These are phyloP conservation scores for Drosophila jambulina DNA, from an alignment of 1,140 invertebrate species.

Conservation along the genomic window DNA sequence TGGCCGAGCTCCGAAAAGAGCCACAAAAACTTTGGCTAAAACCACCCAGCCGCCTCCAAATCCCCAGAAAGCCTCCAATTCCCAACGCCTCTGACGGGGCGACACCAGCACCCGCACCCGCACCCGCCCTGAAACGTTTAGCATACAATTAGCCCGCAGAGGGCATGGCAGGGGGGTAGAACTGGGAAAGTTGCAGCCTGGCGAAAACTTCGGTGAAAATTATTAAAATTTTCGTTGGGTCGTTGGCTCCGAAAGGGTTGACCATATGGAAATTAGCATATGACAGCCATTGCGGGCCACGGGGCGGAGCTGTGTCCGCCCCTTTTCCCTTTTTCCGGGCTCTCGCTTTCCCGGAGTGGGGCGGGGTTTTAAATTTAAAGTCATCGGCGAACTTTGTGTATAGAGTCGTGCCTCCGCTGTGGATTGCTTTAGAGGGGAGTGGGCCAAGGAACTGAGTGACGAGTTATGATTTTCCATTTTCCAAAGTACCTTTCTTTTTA, in stretches of 20 bases:
- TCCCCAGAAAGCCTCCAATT: constrained; percentile 41
- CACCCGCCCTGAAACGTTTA: constrained; percentile 67
- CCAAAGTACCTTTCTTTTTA: constrained; percentile 38
- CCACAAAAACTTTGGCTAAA: constrained; percentile 68
- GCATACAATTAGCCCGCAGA: constrained; percentile 79
- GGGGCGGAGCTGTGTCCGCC: background rate
- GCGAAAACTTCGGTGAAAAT: constrained; percentile 78
- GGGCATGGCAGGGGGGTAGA: constrained; percentile 27
- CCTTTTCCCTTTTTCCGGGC: background rate
- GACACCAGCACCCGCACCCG: constrained; percentile 9
- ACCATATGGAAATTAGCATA: constrained; percentile 84
- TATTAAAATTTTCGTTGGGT: constrained; percentile 79
- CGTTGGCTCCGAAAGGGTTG: constrained; percentile 71
- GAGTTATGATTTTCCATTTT: constrained; percentile 78
- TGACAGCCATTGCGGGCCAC: constrained; percentile 59
- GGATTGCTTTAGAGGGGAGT: constrained; percentile 12
- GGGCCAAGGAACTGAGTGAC: constrained; percentile 38
- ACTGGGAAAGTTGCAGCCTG: constrained; percentile 51
- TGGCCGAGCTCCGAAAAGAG: constrained; percentile 56
- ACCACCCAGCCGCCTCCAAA: constrained; percentile 39
- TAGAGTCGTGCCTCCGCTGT: constrained; percentile 56
- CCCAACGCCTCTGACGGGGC: constrained; percentile 23
- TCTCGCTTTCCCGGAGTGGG: constrained; percentile 5
- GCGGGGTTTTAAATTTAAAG: constrained; percentile 64
- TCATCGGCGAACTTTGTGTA: constrained; percentile 52